These are phyloP conservation scores for Ailuropoda melanoleuca DNA, from an alignment of 2,113 vertebrate species.

Conservation along the genomic window DNA sequence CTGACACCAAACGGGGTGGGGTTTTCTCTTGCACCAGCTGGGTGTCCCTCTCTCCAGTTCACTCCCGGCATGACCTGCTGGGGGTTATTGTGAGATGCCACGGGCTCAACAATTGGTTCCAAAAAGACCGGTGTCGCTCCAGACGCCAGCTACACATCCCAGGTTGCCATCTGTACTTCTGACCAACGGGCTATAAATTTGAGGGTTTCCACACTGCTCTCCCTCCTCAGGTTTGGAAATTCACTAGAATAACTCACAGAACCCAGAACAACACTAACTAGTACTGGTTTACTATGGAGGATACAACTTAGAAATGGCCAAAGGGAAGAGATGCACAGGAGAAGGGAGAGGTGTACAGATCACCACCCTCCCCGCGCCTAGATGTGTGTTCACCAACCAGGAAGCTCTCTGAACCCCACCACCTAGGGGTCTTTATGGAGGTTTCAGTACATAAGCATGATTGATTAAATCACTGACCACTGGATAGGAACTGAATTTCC, in stretches of 20 bases:
- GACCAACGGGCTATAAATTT: neutral
- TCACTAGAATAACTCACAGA: neutral
- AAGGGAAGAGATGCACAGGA: neutral
- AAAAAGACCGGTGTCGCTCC: neutral
- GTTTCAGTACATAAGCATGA: neutral
- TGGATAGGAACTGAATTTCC: neutral
- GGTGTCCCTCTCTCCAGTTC: neutral
- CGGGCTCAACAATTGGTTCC: neutral
- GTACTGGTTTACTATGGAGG: neutral
- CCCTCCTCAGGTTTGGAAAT: accelerated
- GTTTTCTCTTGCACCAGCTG: neutral
- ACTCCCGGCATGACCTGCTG: neutral
- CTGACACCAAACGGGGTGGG: neutral
- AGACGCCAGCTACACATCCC: neutral
- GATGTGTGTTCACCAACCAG: neutral
- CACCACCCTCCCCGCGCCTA: neutral
- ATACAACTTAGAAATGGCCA: neutral
- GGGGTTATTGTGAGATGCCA: neutral
- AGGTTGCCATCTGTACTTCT: neutral
- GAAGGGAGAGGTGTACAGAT: accelerated
- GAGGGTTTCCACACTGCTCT: neutral
- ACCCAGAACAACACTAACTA: neutral
- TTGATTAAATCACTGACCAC: neutral
- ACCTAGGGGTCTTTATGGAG: neutral
- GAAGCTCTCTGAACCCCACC: neutral